A percentile compares a stretch with the other conserved stretches of the same genome.
These are phyloP conservation scores for Nomada goodeniana DNA, from an alignment of 2,888 invertebrate species.

Conservation along the genomic window DNA sequence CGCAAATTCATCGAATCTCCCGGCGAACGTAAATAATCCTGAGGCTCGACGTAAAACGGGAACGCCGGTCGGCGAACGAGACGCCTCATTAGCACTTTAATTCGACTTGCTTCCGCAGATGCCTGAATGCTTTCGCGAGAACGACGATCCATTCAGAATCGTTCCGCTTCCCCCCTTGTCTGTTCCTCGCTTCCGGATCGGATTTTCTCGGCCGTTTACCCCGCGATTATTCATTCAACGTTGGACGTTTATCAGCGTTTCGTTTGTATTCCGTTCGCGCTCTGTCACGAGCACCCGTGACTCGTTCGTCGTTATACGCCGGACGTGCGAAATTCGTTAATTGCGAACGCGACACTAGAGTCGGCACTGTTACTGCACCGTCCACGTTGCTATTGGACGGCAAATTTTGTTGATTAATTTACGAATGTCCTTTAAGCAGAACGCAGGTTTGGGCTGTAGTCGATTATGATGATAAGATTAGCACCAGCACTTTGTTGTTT, in stretches of 20 bases:
- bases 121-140: constrained; percentile 24
- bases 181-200: constrained; percentile 12
- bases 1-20: constrained; percentile 45
- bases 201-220: constrained; percentile 21
- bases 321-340: too few relatives aligned
- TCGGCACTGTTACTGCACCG: too few relatives aligned
- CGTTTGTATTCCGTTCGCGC: background rate
- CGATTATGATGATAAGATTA: too few relatives aligned
- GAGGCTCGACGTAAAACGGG: constrained; percentile 16
- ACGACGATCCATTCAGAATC: constrained; percentile 22
- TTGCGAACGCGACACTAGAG: too few relatives aligned
- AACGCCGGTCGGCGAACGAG: constrained; percentile 32
- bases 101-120: constrained; percentile 29
- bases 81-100: constrained; percentile 55
- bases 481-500: too few relatives aligned
- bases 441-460: too few relatives aligned
- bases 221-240: constrained; percentile 1
- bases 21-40: constrained; percentile 42
- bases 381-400: too few relatives aligned
- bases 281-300: background rate
- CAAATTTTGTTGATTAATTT: too few relatives aligned
- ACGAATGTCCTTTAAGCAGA: too few relatives aligned
- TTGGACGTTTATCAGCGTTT: background rate
- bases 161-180: constrained; percentile 11
- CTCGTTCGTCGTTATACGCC: too few relatives aligned